Conservation (phyloP, 2,888 invertebrate species). For the Cynaeus angustus region DNA sequence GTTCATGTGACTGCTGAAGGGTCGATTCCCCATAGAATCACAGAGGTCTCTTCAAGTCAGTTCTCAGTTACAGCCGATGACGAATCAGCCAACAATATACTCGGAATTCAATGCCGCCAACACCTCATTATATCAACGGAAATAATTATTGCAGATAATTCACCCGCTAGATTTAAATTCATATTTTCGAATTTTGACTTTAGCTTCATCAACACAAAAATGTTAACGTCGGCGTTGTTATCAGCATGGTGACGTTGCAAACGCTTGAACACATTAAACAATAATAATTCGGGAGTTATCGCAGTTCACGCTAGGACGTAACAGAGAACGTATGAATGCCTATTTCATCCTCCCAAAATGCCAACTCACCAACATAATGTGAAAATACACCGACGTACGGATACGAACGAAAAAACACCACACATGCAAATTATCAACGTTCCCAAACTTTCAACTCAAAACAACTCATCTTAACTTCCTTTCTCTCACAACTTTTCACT, state of each 20-base stretch:
- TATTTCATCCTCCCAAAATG: slow-evolving; percentile 53
- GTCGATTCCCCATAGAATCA: slow-evolving; percentile 51
- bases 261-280: slow-evolving; percentile 55
- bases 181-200: slow-evolving; percentile 29
- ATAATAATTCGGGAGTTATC: slow-evolving; percentile 56
- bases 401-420: slow-evolving; percentile 22
- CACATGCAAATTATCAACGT: slow-evolving; percentile 2
- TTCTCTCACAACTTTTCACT: slow-evolving; percentile 26
- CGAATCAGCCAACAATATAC: slow-evolving; percentile 49
- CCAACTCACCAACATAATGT: slow-evolving; percentile 53
- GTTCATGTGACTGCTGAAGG: slow-evolving; percentile 52
- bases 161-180: slow-evolving; percentile 3
- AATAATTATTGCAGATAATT: slow-evolving; percentile 17
- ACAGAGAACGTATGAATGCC: slow-evolving; percentile 53
- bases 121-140: slow-evolving; percentile 20
- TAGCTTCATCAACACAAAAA: slow-evolving; percentile 42
- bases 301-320: slow-evolving; percentile 55
- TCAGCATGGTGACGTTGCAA: slow-evolving; percentile 54
- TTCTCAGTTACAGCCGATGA: slow-evolving; percentile 47
- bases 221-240: slow-evolving; percentile 51
- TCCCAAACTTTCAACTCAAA: slow-evolving; percentile 10
- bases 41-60: slow-evolving; percentile 50
- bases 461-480: slow-evolving; percentile 28
- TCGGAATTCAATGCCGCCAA: slow-evolving; percentile 28
- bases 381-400: slow-evolving; percentile 39